phyloP scores from a whole-genome alignment of 2,888 invertebrate species.

The Lobophora halterata region DNA sequence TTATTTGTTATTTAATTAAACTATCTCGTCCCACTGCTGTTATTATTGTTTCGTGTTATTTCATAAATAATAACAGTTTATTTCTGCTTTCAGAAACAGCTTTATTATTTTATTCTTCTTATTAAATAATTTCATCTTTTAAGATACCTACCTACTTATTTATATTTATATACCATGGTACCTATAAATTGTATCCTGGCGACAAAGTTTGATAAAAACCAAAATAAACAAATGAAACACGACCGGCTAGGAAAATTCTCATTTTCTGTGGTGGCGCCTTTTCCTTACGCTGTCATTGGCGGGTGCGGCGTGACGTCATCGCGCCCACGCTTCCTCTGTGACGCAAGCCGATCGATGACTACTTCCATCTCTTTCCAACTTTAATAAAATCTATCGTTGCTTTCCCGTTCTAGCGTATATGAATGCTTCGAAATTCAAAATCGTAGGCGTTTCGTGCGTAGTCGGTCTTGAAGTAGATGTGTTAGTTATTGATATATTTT shows the following conservation, averaged over 20 bases:
- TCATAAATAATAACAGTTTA: too few relatives aligned
- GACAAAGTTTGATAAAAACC: too few relatives aligned
- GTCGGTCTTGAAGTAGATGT: conserved; percentile 41
- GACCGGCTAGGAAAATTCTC: conserved; percentile 28
- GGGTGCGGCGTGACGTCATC: conserved; percentile 69
- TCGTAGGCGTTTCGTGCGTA: conserved; percentile 75
- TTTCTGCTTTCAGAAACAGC: too few relatives aligned
- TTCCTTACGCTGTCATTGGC: conserved; percentile 61
- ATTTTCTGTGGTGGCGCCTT: conserved; percentile 66
- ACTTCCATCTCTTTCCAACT: conserved; percentile 44
- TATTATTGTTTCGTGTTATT: too few relatives aligned
- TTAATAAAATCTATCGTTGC: conserved; percentile 11
- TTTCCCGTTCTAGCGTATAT: conserved; percentile 57
- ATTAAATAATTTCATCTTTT: too few relatives aligned
- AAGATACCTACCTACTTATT: too few relatives aligned
- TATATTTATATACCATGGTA: too few relatives aligned
- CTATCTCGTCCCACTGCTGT: too few relatives aligned
- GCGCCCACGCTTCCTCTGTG: conserved; percentile 74
- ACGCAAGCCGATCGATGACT: conserved; percentile 76
- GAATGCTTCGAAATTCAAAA: conserved; percentile 67
- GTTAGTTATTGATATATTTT: conserved; percentile 54
- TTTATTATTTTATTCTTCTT: too few relatives aligned
- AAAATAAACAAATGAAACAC: conserved; percentile 15
- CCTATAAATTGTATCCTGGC: too few relatives aligned
- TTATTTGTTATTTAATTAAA: too few relatives aligned